These are phyloP conservation scores for Pediacus dermestoides DNA, from an alignment of 2,888 invertebrate genomes.

Conservation along the genomic window DNA sequence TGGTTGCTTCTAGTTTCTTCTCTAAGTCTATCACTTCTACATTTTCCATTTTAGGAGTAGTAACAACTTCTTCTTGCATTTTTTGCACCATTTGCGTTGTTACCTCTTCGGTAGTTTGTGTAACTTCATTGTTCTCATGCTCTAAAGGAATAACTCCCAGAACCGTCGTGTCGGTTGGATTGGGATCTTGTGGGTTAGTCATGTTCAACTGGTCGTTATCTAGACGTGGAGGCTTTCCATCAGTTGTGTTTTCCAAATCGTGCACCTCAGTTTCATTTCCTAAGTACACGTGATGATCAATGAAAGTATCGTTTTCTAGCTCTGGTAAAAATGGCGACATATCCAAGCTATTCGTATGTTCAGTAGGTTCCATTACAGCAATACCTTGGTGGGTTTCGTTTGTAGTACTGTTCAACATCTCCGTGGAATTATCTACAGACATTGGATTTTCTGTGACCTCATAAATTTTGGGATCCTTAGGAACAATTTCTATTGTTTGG, in stretches of 20 bases:
- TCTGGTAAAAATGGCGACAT: constrained; percentile 69
- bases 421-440: no score
- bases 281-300: constrained; percentile 21
- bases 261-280: constrained; percentile 27
- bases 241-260: constrained; percentile 34
- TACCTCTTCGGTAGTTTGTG: constrained; percentile 6
- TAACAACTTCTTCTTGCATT: constrained; percentile 8
- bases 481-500: constrained; percentile 23
- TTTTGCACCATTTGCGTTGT: constrained; percentile 7
- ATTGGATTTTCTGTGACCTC: no score
- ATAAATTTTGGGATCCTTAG: constrained; percentile 5
- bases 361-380: constrained; percentile 20
- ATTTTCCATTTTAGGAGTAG: constrained; percentile 7
- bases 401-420: constrained; percentile 6
- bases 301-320: constrained; percentile 56
- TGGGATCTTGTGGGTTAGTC: constrained; percentile 52
- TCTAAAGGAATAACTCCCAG: constrained; percentile 33
- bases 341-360: constrained; percentile 45
- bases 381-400: constrained; percentile 1
- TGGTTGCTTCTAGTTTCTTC: not conserved
- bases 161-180: constrained; percentile 33
- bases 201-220: constrained; percentile 54
- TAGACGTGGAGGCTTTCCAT: constrained; percentile 49
- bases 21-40: constrained; percentile 1
- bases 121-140: constrained; percentile 20